These are phyloP conservation scores for Phytoseiulus persimilis DNA, from an alignment of 2,888 invertebrate genomes.

Conservation along the genomic window DNA sequence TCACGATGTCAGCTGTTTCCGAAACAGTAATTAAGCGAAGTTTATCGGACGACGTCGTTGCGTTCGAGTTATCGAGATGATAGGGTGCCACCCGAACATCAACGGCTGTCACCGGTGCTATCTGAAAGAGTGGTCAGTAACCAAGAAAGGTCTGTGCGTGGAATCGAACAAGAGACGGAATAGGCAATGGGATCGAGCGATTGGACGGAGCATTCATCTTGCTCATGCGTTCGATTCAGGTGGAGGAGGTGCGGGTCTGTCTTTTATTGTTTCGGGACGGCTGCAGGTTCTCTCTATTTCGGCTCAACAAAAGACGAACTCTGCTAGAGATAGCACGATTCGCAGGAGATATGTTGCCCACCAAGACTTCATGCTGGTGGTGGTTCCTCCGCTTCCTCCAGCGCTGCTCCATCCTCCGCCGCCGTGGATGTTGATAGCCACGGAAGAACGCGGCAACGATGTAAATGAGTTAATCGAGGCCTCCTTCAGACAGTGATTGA, in stretches of 20 bases:
- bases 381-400: neutral
- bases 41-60: neutral
- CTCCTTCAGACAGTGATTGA: constrained; percentile 27
- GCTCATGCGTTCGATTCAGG: constrained; percentile 5
- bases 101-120: neutral
- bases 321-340: neutral
- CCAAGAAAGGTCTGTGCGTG: neutral
- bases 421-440: neutral
- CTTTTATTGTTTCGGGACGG: neutral
- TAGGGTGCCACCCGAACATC: neutral
- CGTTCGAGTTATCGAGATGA: neutral
- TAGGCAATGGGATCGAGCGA: neutral
- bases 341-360: neutral
- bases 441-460: neutral
- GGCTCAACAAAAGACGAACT: neutral
- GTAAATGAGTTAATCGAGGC: constrained; percentile 34
- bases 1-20: neutral
- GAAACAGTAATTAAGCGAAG: neutral
- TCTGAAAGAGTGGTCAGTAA: neutral
- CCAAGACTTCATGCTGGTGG: neutral
- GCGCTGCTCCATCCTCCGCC: neutral
- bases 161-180: neutral
- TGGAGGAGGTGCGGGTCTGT: neutral
- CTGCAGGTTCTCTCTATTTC: neutral
- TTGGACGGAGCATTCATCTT: neutral